Conservation (phyloP, 2,797 vertebrate genomes). For the Gymnopithys bicolor region DNA sequence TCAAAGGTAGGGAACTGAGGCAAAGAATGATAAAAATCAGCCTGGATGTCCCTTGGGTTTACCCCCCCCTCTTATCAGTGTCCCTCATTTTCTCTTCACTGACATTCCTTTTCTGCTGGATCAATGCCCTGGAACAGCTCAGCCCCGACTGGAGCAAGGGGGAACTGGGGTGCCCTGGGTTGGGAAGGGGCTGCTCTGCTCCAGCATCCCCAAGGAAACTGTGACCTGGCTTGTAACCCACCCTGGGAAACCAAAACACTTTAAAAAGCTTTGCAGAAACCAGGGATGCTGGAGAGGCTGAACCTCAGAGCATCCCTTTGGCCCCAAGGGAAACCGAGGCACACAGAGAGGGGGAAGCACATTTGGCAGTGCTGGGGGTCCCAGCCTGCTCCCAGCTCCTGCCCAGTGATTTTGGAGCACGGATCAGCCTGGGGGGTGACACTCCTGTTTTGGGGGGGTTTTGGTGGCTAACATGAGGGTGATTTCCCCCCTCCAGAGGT, state of each 20-base stretch:
- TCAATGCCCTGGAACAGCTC: fast-evolving
- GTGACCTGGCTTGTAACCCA: fast-evolving
- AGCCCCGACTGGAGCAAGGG: fast-evolving
- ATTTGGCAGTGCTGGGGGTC: fast-evolving
- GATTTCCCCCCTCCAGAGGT: fast-evolving
- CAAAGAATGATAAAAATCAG: background rate
- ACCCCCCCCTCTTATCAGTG: fast-evolving
- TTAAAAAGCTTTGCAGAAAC: fast-evolving
- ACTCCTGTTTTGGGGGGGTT: fast-evolving
- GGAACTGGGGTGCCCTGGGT: fast-evolving
- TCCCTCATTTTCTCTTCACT: background rate
- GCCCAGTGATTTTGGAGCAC: fast-evolving
- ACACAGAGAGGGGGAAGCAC: fast-evolving
- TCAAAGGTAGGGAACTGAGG: background rate
- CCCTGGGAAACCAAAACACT: background rate
- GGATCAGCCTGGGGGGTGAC: fast-evolving
- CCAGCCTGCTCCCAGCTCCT: background rate
- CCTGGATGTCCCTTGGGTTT: background rate
- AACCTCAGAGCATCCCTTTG: fast-evolving
- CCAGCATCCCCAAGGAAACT: fast-evolving
- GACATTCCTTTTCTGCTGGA: background rate
- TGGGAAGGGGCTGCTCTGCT: background rate
- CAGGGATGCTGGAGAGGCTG: background rate
- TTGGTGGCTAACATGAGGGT: background rate
- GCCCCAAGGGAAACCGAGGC: background rate